Conservation (phyloP, 2,113 vertebrate genomes). For the Prolemur simus region DNA sequence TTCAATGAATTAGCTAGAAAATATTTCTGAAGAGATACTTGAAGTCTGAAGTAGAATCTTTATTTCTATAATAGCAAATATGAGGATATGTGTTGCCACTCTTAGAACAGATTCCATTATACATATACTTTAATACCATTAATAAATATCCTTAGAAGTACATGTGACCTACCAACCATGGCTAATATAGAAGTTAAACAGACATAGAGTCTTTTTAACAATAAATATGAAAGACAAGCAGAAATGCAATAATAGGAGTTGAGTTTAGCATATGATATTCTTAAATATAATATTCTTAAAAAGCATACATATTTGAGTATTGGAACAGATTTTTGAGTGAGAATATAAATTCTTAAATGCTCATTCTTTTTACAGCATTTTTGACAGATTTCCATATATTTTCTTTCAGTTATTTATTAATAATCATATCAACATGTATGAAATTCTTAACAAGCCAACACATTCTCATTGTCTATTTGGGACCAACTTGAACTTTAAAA, state of each 20-base stretch:
- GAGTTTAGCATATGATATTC: not conserved
- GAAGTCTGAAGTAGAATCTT: not conserved
- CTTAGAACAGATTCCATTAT: not conserved
- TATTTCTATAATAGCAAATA: conserved; percentile 4
- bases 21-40: conserved; percentile 11
- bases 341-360: not conserved
- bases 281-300: not conserved
- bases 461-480: not conserved
- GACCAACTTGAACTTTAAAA: not conserved
- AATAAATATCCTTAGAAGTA: not conserved
- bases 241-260: not conserved
- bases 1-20: not conserved
- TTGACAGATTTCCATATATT: not conserved
- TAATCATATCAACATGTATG: not conserved
- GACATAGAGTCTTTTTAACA: not conserved
- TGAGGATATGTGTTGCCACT: not conserved
- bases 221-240: not conserved
- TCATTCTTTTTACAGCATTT: not conserved
- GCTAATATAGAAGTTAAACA: not conserved
- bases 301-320: not conserved
- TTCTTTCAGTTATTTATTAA: not conserved
- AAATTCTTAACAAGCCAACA: not conserved
- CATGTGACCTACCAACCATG: not conserved
- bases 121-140: not conserved
- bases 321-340: not conserved